Conservation (phyloP, 2,113 vertebrate species). For the Crotalus tigris region DNA sequence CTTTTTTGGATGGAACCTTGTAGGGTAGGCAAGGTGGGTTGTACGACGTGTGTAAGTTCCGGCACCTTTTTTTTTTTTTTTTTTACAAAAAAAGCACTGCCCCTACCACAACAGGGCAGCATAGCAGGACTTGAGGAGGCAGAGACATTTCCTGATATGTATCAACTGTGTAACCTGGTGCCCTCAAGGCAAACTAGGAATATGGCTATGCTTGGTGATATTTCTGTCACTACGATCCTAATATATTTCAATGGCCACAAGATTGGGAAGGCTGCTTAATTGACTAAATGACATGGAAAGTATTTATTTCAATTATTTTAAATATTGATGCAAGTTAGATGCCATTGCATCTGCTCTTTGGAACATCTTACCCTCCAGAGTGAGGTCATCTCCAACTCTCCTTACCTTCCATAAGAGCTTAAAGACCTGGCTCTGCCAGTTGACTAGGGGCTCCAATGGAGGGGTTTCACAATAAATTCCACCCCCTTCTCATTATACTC, state of each 20-base stretch:
- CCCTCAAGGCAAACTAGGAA: not conserved
- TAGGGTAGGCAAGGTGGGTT: no score
- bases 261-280: not conserved
- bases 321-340: not conserved
- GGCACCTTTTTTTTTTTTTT: no score
- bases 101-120: not conserved
- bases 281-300: not conserved
- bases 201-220: not conserved
- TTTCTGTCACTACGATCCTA: not conserved
- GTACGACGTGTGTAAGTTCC: no score
- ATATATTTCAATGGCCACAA: not conserved
- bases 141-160: not conserved
- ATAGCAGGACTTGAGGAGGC: not conserved
- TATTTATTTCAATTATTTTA: constrained; percentile 23
- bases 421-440: no score
- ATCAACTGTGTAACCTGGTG: not conserved
- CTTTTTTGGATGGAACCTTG: no score
- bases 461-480: not conserved
- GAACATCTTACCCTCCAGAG: not conserved
- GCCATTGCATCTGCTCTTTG: not conserved
- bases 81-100: no score
- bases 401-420: no score
- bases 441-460: not conserved
- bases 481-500: not conserved
- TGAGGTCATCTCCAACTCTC: not conserved